phyloP scores from a whole-genome alignment of 2,888 invertebrate genomes.

The Dicyrtomina minuta region DNA sequence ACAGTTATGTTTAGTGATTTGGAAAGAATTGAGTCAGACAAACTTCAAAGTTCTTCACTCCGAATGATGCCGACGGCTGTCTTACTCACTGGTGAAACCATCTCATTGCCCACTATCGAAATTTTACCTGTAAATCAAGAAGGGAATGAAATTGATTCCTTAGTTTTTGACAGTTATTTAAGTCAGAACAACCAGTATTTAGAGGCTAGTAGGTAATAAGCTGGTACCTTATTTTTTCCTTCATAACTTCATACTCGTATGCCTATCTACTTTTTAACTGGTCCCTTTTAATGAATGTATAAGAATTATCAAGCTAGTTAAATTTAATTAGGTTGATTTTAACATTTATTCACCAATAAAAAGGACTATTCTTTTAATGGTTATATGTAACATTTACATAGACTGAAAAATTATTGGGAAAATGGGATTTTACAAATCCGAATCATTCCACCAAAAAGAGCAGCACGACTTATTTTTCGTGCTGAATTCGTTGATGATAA shows the following conservation, averaged over 20 bases:
- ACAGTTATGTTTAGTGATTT: constrained; percentile 55
- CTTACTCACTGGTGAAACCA: constrained; percentile 47
- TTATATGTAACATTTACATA: background rate
- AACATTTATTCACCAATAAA: background rate
- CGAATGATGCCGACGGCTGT: constrained; percentile 52
- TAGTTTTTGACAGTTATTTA: constrained; percentile 23
- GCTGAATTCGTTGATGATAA: constrained; percentile 52
- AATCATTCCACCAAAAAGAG: constrained; percentile 52
- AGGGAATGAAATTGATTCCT: constrained; percentile 26
- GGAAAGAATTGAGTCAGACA: constrained; percentile 54
- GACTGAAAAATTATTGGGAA: constrained; percentile 47
- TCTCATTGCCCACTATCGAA: constrained; percentile 41
- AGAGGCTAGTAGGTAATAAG: constrained; percentile 27
- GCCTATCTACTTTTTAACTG: too few relatives aligned
- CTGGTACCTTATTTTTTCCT: too few relatives aligned
- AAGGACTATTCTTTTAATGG: background rate
- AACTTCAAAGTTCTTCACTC: constrained; percentile 53
- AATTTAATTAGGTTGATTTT: background rate
- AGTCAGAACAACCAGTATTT: constrained; percentile 20
- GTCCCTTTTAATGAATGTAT: too few relatives aligned
- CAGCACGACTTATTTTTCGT: constrained; percentile 46
- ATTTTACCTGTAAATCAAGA: constrained; percentile 37
- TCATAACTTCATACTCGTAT: too few relatives aligned
- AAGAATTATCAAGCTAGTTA: too few relatives aligned
- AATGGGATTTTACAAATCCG: constrained; percentile 54